Conservation (phyloP, 2,113 vertebrate species). For the Notothenia rossii region DNA sequence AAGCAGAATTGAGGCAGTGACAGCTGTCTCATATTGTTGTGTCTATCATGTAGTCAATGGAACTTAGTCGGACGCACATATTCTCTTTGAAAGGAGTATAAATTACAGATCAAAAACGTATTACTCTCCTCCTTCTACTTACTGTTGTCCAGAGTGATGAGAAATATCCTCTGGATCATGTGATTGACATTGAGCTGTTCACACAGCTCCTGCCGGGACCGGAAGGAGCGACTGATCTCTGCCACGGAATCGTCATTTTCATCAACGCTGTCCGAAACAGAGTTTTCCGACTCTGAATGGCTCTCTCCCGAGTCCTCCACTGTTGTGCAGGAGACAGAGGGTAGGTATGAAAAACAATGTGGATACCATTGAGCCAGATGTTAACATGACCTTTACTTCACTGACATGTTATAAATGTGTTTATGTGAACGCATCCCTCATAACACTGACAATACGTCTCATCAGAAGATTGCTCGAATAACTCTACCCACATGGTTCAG, state of each 20-base stretch:
- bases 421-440: background rate
- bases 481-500: constrained; percentile 85
- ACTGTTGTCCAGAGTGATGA: constrained; percentile 99
- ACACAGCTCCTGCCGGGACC: constrained; percentile 95
- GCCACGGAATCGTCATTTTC: constrained; percentile 96
- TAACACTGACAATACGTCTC: background rate
- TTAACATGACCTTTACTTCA: background rate
- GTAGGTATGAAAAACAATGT: background rate
- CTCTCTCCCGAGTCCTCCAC: constrained; percentile 90
- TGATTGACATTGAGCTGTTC: constrained; percentile 99
- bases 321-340: constrained; percentile 37
- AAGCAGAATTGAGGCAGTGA: too few species aligned
- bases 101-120: background rate
- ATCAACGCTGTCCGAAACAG: constrained; percentile 95
- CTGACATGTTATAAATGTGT: background rate
- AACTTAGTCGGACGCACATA: background rate
- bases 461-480: background rate
- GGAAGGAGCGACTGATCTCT: constrained; percentile 96
- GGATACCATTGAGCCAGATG: background rate
- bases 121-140: constrained; percentile 69
- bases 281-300: constrained; percentile 97
- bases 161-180: constrained; percentile 99
- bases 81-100: background rate
- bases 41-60: background rate
- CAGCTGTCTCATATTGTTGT: background rate